A percentile compares a stretch with the other conserved stretches of the same genome.
These are phyloP conservation scores for Nymphalis polychloros DNA, from an alignment of 2,888 invertebrate genomes.

Conservation along the genomic window DNA sequence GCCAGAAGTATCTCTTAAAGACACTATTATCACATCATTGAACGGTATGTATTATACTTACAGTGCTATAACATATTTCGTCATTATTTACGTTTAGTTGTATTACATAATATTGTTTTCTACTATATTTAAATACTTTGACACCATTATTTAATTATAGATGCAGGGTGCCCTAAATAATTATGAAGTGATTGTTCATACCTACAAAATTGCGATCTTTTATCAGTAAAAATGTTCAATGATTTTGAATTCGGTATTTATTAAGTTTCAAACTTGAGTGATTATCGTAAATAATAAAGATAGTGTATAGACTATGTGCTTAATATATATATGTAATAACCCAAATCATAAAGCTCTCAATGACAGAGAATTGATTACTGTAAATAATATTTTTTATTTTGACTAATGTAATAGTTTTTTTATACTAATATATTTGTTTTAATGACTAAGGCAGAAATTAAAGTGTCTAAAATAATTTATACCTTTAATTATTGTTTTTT, in stretches of 20 bases:
- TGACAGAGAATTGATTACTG: background rate
- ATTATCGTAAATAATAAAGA: slow-evolving; percentile 37
- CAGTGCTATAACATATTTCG: background rate
- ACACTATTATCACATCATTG: slow-evolving; percentile 67
- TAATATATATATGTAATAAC: background rate
- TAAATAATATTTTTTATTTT: background rate
- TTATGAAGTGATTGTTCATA: slow-evolving; percentile 45
- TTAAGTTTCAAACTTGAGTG: slow-evolving; percentile 1
- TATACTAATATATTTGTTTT: background rate
- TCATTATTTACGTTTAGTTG: slow-evolving; percentile 38
- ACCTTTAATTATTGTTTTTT: background rate
- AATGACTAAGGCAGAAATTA: background rate
- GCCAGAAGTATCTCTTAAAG: slow-evolving; percentile 68
- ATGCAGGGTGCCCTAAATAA: slow-evolving; percentile 59
- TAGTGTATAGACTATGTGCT: background rate
- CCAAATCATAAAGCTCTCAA: background rate
- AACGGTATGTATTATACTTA: slow-evolving; percentile 55
- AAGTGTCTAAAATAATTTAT: background rate
- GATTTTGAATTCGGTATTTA: slow-evolving; percentile 47
- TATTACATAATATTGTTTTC: slow-evolving; percentile 74
- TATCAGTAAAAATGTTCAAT: slow-evolving; percentile 40
- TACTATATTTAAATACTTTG: slow-evolving; percentile 58
- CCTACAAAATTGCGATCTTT: slow-evolving; percentile 47
- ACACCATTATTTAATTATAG: slow-evolving; percentile 77
- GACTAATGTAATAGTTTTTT: background rate